These are phyloP conservation scores for Cryptomyrus ogoouensis DNA, from an alignment of 2,113 vertebrate species.

Conservation along the genomic window DNA sequence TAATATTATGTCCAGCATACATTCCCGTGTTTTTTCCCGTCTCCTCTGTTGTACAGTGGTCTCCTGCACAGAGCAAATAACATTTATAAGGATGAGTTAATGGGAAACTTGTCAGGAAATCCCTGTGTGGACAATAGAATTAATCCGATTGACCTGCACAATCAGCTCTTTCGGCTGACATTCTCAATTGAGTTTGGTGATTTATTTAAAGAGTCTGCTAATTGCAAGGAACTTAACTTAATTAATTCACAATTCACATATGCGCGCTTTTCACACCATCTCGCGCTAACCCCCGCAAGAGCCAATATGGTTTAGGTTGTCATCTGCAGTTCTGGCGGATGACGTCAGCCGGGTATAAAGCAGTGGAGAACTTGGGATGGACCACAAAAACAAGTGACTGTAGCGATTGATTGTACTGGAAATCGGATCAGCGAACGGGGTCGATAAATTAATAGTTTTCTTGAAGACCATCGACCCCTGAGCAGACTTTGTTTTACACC, in stretches of 20 bases:
- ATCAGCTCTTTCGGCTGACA: constrained; percentile 59
- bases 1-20: background rate
- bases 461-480: constrained; percentile 24
- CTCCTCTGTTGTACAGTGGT: background rate
- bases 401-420: constrained; percentile 19
- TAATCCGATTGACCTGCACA: constrained; percentile 78
- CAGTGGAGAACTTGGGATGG: constrained; percentile 62
- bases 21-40: background rate
- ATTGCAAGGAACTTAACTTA: constrained; percentile 77
- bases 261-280: constrained; percentile 53
- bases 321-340: constrained; percentile 70
- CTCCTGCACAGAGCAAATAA: background rate
- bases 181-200: constrained; percentile 42
- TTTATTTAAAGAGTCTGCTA: constrained; percentile 52
- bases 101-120: constrained; percentile 47
- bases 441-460: constrained; percentile 24
- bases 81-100: constrained; percentile 20
- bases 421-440: constrained; percentile 2
- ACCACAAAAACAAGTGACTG: constrained; percentile 43
- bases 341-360: constrained; percentile 93
- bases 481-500: constrained; percentile 21
- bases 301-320: constrained; percentile 70
- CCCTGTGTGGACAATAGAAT: constrained; percentile 59
- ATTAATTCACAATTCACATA: constrained; percentile 89
- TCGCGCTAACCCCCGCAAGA: constrained; percentile 45